Evolutionary conservation across 2,888 invertebrate genomes (phyloP), one percentile per base, ranked within the genome.

Genomic region (Prosopocoilus inquinatus): DNA sequence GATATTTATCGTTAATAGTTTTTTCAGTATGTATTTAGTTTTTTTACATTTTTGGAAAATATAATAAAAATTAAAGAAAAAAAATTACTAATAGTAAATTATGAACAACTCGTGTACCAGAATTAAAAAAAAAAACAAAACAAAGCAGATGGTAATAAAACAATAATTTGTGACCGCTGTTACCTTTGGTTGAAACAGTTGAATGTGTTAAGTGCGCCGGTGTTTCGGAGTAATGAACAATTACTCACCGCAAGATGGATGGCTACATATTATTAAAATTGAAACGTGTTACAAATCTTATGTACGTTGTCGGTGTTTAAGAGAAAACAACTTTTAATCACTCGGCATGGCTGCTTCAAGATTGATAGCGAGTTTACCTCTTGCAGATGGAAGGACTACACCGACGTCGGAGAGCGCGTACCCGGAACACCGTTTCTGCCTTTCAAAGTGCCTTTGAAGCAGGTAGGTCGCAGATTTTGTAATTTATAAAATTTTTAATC

Each of bases 371-470:
- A 44, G 44, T 35, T 5, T 28, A 13, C 34, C 7, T 61, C 34
- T 81, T 82, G 48, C 75, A 87, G 87, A 70, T 87, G 88, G 88
- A 71, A 81, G 65, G 76, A 81, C 8, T 86, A 86, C 71, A 79
- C 79, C 65, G 75, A 84, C 8, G 78, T 83, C 69, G 90, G 90
- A 32, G 76, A 79, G 46, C 79, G 82, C 12, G 86, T 91, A 50
- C 78, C 81, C 54, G 86, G 85, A 12, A 89, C 90, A 3, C 81
- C 83, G 61, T 81, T 91, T 62, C 78, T 90, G 64, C 83, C 88
- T 58, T 90, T 90, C 73, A 91, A 90, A 78, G 89, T 89, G 32
- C 91, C 91, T 3, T 72, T 86, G 50, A 81, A 79, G 64, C 73
- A 79, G 73, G 84, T 82, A 71, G 78, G 76, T 74, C 20, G 16